These are phyloP conservation scores for Sebastes miniatus DNA, from an alignment of 2,797 vertebrate genomes.

Conservation along the genomic window DNA sequence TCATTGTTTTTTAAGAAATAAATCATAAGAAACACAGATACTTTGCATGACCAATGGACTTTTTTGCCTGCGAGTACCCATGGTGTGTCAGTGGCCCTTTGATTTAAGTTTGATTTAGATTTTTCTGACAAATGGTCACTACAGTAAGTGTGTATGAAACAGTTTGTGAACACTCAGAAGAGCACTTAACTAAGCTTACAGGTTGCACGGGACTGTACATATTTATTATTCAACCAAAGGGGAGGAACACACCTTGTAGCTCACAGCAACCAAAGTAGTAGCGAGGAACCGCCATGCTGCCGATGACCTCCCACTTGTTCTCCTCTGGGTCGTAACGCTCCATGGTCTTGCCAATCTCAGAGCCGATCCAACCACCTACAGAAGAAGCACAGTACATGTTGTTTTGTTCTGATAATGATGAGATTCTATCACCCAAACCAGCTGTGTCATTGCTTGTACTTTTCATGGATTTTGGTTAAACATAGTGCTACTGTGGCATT, in stretches of 20 bases:
- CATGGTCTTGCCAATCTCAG: conserved; percentile 96
- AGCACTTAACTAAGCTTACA: background rate
- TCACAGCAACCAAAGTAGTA: conserved; percentile 98
- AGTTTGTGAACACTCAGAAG: background rate
- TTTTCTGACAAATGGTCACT: too few species aligned
- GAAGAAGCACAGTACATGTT: background rate
- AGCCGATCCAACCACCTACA: conserved; percentile 94
- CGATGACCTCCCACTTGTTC: conserved; percentile 96
- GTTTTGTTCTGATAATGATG: background rate
- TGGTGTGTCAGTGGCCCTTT: too few species aligned
- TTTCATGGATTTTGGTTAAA: background rate
- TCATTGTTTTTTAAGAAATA: too few species aligned
- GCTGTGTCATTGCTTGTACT: background rate
- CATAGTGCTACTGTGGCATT: background rate
- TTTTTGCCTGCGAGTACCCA: too few species aligned
- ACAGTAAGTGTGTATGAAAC: background rate
- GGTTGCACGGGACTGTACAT: background rate
- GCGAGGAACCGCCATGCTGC: conserved; percentile 91
- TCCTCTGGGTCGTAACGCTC: conserved; percentile 96
- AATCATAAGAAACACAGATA: too few species aligned
- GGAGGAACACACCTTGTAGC: conserved; percentile 87
- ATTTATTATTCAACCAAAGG: background rate
- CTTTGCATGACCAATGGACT: too few species aligned
- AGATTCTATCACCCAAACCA: background rate
- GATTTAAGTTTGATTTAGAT: too few species aligned